Base-by-base conservation (phyloP, 2,113 vertebrate species). In the Anoplopoma fimbria region DNA sequence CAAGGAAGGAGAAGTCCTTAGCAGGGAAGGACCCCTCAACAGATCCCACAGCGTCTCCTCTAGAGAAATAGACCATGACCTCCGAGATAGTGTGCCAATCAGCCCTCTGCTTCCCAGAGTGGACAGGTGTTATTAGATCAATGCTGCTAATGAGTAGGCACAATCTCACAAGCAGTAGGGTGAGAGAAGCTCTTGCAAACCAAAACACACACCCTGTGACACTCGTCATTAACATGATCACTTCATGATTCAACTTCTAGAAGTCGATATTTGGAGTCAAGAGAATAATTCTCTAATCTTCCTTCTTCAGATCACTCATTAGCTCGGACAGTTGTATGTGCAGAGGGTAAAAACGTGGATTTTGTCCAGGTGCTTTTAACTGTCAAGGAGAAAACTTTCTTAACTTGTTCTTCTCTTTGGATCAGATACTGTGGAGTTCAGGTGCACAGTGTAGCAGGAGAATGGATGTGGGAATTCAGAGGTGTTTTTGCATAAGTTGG, bases 391-490 rank as follows among this genome's bases (percentile, higher is more conserved):
- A 12, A 45, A 31, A 51, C 2, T 13, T 12, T 38, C 10, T 2
- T 0, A 69, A 73, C 6, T 9, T 21, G 27, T 61, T 8, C 33
- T 25, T 36, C 42, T 58, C 55, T 51, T 45, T 68, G 6, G 51
- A 63, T 58, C 8, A 47, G 70, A 75, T 10, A 14, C 25, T 57
- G 65, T 34, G 40, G 47, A 63, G 27, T 34, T 29, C 57, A 38
- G 40, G 36, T 58, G 61, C 68, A 36, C 68, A 71, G 9, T 53
- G 53, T 64, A 64, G 25, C 14, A 34, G 23, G 0, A 15, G 1
- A 55, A 69, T 29, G 58, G 67, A 67, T 76, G 53, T 81, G 72
- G 57, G 72, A n/a, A n/a, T n/a, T n/a, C n/a, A n/a, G n/a, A n/a
- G n/a, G 47, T 64, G 69, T 25, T 29, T 17, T 53, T 70, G 73